Evolutionary conservation across 2,113 vertebrate genomes (phyloP).

Genomic region (Dicerorhinus sumatrensis): DNA sequence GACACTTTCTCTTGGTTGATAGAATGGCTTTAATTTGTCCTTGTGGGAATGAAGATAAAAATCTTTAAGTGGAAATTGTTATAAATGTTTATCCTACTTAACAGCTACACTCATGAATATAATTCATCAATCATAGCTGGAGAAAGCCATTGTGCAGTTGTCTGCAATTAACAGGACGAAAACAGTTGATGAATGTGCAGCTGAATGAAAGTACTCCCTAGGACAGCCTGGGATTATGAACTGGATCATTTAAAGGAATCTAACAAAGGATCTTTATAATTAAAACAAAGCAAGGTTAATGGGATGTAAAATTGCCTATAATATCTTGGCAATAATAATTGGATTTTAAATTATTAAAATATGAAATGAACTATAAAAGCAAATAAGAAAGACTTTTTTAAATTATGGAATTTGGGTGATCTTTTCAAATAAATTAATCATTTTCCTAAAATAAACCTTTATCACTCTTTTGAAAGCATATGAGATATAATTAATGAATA

Average conservation of each 20-base stretch:
- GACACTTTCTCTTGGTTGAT: slow-evolving; percentile 62
- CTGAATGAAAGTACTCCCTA: slow-evolving; percentile 90
- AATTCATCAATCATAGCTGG: slow-evolving; percentile 90
- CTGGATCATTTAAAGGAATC: slow-evolving; percentile 91
- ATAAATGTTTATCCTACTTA: slow-evolving; percentile 91
- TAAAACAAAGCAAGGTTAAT: slow-evolving; percentile 96
- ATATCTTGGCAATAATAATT: slow-evolving; percentile 89
- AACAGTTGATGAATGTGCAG: slow-evolving; percentile 93
- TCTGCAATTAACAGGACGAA: slow-evolving; percentile 93
- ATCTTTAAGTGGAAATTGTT: slow-evolving; percentile 88
- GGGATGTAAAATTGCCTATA: slow-evolving; percentile 95
- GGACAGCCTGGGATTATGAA: slow-evolving; percentile 91
- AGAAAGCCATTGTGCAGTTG: slow-evolving; percentile 91
- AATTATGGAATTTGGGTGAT: slow-evolving; percentile 66
- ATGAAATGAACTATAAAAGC: slow-evolving; percentile 82
- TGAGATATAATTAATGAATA: slow-evolving; percentile 19
- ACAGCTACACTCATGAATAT: slow-evolving; percentile 85
- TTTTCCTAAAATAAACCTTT: slow-evolving; percentile 69
- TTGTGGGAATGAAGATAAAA: slow-evolving; percentile 85
- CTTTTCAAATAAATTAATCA: slow-evolving; percentile 76
- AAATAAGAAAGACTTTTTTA: slow-evolving; percentile 79
- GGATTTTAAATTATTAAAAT: slow-evolving; percentile 90
- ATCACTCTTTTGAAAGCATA: slow-evolving; percentile 22
- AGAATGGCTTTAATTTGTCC: slow-evolving; percentile 83
- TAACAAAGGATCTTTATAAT: slow-evolving; percentile 94